These are phyloP conservation scores for Pediacus dermestoides DNA, from an alignment of 2,888 invertebrate species.

Conservation along the genomic window DNA sequence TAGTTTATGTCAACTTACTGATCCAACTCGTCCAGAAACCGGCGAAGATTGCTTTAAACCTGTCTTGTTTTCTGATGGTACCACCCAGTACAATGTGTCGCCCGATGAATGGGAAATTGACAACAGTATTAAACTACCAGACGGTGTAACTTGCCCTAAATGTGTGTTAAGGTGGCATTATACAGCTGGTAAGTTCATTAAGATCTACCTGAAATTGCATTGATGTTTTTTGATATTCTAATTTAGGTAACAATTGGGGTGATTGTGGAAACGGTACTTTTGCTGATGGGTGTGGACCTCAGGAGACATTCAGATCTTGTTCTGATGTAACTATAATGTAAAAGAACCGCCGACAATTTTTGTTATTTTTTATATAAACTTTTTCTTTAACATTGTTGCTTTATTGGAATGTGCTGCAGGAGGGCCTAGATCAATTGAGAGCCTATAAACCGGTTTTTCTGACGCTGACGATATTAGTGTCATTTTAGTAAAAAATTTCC, in stretches of 20 bases:
- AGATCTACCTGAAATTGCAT: constrained; percentile 1
- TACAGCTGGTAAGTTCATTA: constrained; percentile 36
- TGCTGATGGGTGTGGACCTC: constrained; percentile 42
- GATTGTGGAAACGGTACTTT: constrained; percentile 35
- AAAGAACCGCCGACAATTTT: too few relatives aligned
- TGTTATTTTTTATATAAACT: too few relatives aligned
- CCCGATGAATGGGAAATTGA: constrained; percentile 24
- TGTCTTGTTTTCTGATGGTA: constrained; percentile 37
- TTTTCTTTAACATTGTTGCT: too few relatives aligned
- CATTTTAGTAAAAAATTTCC: too few relatives aligned
- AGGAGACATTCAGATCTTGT: constrained; percentile 44
- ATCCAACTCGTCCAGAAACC: constrained; percentile 39
- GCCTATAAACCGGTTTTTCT: too few relatives aligned
- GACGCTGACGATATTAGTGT: too few relatives aligned
- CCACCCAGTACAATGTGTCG: constrained; percentile 32
- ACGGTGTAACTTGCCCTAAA: constrained; percentile 44
- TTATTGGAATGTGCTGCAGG: too few relatives aligned
- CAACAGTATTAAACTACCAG: constrained; percentile 41
- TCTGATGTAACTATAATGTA: constrained; percentile 42
- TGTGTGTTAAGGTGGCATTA: constrained; percentile 53
- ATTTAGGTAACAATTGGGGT: constrained; percentile 44
- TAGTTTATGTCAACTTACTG: constrained; percentile 51
- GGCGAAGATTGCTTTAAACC: constrained; percentile 46
- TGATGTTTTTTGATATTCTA: constrained; percentile 18
- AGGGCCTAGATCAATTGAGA: too few relatives aligned